Conservation (phyloP, 1,140 invertebrate genomes). For the Manduca sexta region DNA sequence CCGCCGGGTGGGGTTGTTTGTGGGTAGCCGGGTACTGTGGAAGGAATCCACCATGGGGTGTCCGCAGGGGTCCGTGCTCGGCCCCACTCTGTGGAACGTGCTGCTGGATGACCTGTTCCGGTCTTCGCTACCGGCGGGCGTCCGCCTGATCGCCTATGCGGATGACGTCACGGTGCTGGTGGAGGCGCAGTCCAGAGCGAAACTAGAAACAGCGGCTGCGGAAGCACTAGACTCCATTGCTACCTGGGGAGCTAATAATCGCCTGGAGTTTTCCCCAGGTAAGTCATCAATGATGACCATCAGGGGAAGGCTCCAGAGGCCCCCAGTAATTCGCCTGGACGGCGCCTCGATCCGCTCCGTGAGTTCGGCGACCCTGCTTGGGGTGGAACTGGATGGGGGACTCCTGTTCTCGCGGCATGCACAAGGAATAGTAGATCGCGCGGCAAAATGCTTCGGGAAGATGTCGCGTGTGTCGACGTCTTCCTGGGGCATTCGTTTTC, state of each 20-base stretch:
- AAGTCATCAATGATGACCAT: neutral
- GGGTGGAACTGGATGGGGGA: slow-evolving; percentile 5
- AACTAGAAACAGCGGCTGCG: slow-evolving; percentile 17
- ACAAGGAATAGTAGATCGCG: slow-evolving; percentile 8
- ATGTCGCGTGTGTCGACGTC: slow-evolving; percentile 9
- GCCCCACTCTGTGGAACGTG: slow-evolving; percentile 57
- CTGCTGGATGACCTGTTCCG: slow-evolving; percentile 48
- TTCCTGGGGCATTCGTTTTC: slow-evolving; percentile 8
- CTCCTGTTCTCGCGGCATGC: slow-evolving; percentile 1
- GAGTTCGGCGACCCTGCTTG: neutral
- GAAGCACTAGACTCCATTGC: too few species aligned
- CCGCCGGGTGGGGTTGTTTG: too few species aligned
- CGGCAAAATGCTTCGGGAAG: slow-evolving; percentile 10
- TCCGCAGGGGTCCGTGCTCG: slow-evolving; percentile 64
- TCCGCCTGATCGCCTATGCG: slow-evolving; percentile 19
- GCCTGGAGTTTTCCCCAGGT: too few species aligned
- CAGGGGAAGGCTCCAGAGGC: neutral
- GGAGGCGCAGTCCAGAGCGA: slow-evolving; percentile 22
- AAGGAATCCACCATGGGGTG: slow-evolving; percentile 38
- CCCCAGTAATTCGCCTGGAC: neutral
- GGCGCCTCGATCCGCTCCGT: slow-evolving; percentile 1
- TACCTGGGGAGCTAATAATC: neutral
- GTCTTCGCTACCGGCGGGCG: too few species aligned
- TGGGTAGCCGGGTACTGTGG: too few species aligned
- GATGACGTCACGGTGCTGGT: slow-evolving; percentile 46